Evolutionary conservation across 2,797 vertebrate genomes (phyloP).

Genomic region (Lepilemur septentrionalis): DNA sequence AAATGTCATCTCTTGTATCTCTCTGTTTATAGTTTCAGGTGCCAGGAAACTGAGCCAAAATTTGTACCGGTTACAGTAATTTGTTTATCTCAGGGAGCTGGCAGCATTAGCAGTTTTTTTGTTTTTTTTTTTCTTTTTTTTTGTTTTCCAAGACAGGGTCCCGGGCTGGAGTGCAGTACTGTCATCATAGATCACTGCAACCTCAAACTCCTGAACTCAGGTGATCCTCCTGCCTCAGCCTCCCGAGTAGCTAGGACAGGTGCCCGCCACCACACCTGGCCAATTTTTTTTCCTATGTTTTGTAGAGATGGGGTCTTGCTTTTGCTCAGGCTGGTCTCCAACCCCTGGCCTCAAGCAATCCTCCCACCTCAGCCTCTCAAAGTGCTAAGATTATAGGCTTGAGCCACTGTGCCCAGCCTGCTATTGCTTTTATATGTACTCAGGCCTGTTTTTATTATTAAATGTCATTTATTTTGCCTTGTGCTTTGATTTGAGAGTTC

Average conservation of each 20-base stretch:
- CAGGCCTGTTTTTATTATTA: not conserved
- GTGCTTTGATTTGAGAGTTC: not conserved
- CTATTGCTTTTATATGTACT: not conserved
- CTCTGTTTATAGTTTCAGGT: not conserved
- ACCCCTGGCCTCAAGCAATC: not conserved
- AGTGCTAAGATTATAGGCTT: not conserved
- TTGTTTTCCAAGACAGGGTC: not conserved
- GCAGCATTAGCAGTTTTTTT: too few species aligned
- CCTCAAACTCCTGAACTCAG: not conserved
- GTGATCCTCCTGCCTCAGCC: not conserved
- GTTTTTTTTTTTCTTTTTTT: not conserved
- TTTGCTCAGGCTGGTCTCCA: not conserved
- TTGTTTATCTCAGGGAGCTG: not conserved
- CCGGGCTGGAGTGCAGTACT: not conserved
- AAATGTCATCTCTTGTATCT: not conserved
- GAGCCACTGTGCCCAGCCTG: not conserved
- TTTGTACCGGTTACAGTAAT: not conserved
- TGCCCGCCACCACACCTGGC: not conserved
- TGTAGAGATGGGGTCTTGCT: not conserved
- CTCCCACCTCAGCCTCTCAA: not conserved
- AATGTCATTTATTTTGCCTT: not conserved
- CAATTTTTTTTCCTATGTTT: not conserved
- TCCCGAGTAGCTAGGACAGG: not conserved
- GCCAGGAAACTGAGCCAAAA: not conserved
- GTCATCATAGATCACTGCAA: not conserved